Evolutionary conservation across 2,888 invertebrate genomes (phyloP).

Genomic region (Drosophila koepferae): DNA sequence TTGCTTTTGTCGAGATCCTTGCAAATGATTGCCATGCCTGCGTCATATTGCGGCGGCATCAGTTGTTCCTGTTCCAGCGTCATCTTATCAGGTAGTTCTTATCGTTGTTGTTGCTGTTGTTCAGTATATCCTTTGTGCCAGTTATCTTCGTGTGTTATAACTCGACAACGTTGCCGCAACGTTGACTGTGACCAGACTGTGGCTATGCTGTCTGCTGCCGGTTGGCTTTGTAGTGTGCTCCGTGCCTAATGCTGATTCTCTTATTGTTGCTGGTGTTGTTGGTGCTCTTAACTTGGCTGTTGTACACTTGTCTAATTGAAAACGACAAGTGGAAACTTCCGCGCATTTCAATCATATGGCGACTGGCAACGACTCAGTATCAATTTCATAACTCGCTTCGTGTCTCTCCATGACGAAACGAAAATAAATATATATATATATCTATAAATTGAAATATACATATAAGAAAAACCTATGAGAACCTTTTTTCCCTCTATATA

Average conservation of each 20-base stretch:
- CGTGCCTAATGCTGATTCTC: conserved; percentile 1
- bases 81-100: conserved; percentile 17
- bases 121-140: neutral
- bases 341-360: conserved; percentile 62
- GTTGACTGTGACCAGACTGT: conserved; percentile 46
- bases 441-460: neutral
- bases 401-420: conserved; percentile 26
- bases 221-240: conserved; percentile 40
- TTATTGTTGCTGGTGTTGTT: conserved; percentile 6
- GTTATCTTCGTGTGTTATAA: neutral
- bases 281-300: conserved; percentile 13
- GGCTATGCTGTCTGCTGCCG: conserved; percentile 23
- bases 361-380: conserved; percentile 47
- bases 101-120: neutral
- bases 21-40: conserved; percentile 30
- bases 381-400: conserved; percentile 66
- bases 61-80: conserved; percentile 41
- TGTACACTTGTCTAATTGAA: conserved; percentile 63
- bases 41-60: conserved; percentile 29
- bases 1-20: conserved; percentile 41
- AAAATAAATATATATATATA: neutral
- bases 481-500: neutral
- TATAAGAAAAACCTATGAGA: conserved; percentile 8
- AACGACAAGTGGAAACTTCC: conserved; percentile 75
- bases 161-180: conserved; percentile 32